Base-by-base conservation (phyloP, 2,888 invertebrate species). In the Stenodema calcarata region DNA sequence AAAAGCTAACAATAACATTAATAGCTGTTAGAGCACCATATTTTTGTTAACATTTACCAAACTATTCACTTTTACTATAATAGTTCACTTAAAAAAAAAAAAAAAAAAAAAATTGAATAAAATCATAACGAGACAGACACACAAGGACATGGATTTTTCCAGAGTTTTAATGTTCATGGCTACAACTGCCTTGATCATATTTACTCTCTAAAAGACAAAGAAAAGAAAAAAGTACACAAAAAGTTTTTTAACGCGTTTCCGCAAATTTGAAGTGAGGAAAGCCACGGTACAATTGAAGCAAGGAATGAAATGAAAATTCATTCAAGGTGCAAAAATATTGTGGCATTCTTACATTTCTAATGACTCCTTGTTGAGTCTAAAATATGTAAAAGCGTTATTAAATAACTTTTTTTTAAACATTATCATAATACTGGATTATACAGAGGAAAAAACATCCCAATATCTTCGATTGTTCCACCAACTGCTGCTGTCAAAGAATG, bases 161-260 rank as follows among this genome's bases (percentile, higher is more conserved):
- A n/a, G n/a, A n/a, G n/a, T n/a, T n/a, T n/a, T 7, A 18, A 23
- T 27, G 62, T 62, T 23, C 62, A 62, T 11, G 23, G 23, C 6
- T 62, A 23, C 9, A 9, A 23, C 23, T 7, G 23, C 23, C 3
- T 23, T 27, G 70, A 23, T 9, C 27, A 23, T 27, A 23, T 23
- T 23, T 80, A 80, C 80, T 79, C 27, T 41, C 76, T n/a, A 76
- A 42, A 23, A 41, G 23, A 41, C 6, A 23, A 16, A 28, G 28
- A 6, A 14, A 23, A 42, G 23, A 50, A n/a, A n/a, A n/a, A n/a
- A n/a, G n/a, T n/a, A n/a, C 35, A 35, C 35, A 35, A 44, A 47
- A 28, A 44, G 27, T 62, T 28, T 82, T 82, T 82, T 82, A 82
- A 82, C 69, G 82, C 82, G 82, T 82, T 82, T 69, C 82, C 82